Percentiles rank a stretch among this genome's conserved stretches.
These are phyloP conservation scores for Apamea monoglypha DNA, from an alignment of 2,888 invertebrate genomes.

Conservation along the genomic window DNA sequence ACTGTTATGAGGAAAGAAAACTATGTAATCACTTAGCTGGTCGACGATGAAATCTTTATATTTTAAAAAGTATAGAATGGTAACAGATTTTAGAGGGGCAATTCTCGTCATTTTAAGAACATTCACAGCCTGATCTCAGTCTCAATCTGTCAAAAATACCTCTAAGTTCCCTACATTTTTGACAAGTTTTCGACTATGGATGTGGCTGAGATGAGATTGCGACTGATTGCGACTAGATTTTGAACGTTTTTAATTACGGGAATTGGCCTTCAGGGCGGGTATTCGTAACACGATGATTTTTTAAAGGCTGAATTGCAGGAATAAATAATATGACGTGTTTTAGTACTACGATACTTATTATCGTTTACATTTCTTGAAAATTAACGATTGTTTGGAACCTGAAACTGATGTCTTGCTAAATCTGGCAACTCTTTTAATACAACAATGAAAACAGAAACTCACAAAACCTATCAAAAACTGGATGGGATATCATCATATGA, in stretches of 20 bases:
- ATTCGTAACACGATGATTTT: neutral
- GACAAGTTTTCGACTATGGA: no score
- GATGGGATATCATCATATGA: no score
- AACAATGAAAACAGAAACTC: neutral
- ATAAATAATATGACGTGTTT: neutral
- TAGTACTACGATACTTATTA: neutral
- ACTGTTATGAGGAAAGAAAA: slow-evolving; percentile 28
- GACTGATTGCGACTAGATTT: no score
- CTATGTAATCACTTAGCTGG: slow-evolving; percentile 24
- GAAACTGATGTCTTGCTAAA: neutral
- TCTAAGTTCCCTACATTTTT: no score
- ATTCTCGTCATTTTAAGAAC: no score
- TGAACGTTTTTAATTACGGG: no score
- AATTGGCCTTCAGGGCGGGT: no score
- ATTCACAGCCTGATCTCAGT: no score
- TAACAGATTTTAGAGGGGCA: neutral
- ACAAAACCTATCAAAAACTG: neutral
- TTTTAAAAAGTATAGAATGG: neutral
- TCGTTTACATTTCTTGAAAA: neutral
- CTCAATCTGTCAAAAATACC: no score
- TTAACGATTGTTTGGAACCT: neutral
- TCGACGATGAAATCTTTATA: neutral
- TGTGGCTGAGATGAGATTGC: no score
- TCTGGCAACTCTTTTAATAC: neutral
- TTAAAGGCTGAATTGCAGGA: no score